Percentiles rank a stretch among this genome's conserved stretches.
Evolutionary conservation across 2,888 invertebrate species (phyloP).

Genomic region (Dicyrtomina minuta): DNA sequence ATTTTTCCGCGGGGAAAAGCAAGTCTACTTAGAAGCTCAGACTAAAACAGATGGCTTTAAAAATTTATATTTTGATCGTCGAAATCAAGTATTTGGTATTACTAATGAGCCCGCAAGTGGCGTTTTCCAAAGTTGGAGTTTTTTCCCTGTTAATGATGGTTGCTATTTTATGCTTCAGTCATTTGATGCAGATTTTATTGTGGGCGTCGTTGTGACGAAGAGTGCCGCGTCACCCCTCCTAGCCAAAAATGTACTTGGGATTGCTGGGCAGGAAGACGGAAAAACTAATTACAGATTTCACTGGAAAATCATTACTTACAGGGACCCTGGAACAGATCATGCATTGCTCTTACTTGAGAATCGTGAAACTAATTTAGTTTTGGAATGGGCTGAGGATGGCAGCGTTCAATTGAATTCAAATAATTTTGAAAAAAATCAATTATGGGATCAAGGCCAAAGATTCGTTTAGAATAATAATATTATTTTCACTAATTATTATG

Average conservation of each 20-base stretch:
- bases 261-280: constrained; percentile 10
- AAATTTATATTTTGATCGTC: constrained; percentile 21
- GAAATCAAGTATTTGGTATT: constrained; percentile 12
- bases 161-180: constrained; percentile 21
- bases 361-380: constrained; percentile 21
- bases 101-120: neutral
- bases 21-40: constrained; percentile 13
- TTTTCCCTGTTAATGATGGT: constrained; percentile 16
- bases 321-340: neutral
- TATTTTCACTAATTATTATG: neutral
- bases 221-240: constrained; percentile 1
- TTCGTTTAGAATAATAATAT: neutral
- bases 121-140: constrained; percentile 11
- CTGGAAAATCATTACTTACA: constrained; percentile 13
- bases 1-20: neutral
- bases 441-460: constrained; percentile 54
- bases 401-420: neutral
- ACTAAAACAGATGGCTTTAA: constrained; percentile 7
- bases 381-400: constrained; percentile 23
- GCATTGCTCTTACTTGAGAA: constrained; percentile 21
- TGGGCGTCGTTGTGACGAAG: constrained; percentile 5
- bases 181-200: constrained; percentile 1
- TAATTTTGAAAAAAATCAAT: constrained; percentile 4
- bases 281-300: constrained; percentile 18
- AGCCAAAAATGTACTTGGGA: neutral